These are phyloP conservation scores for Peromyscus attwateri DNA, from an alignment of 2,797 vertebrate genomes.

Conservation along the genomic window DNA sequence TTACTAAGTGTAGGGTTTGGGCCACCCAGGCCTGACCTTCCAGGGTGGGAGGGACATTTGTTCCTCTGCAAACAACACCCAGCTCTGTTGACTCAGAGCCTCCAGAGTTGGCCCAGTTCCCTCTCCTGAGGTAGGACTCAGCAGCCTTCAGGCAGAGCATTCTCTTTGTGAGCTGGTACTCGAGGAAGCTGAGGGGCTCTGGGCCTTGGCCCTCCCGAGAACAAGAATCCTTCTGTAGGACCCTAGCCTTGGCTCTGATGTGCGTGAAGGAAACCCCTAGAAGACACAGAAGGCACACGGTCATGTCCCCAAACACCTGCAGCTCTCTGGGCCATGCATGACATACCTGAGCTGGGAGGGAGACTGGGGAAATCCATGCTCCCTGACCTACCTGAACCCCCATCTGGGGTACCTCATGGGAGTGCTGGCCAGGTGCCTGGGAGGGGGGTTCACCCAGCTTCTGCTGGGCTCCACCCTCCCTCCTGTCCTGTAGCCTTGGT, in stretches of 20 bases:
- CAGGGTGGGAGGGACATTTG: not conserved
- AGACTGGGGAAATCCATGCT: not conserved
- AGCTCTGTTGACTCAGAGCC: not conserved
- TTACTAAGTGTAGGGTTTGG: not conserved
- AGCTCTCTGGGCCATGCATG: not conserved
- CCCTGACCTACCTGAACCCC: not conserved
- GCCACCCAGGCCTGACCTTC: not conserved
- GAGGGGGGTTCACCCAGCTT: not conserved
- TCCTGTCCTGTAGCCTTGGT: not conserved
- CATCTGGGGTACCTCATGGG: not conserved
- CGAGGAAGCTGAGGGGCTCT: not conserved
- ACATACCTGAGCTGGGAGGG: not conserved
- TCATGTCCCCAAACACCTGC: not conserved
- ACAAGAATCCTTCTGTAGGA: not conserved
- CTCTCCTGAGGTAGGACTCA: not conserved
- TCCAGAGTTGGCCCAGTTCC: not conserved
- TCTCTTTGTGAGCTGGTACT: not conserved
- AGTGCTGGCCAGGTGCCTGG: not conserved
- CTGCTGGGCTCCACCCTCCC: not conserved
- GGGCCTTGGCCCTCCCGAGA: not conserved
- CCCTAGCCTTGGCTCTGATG: not conserved
- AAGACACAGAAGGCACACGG: not conserved
- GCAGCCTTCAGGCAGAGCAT: not conserved
- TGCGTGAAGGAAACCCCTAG: not conserved
- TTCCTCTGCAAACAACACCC: not conserved